These are phyloP conservation scores for Alaudala cheleensis DNA, from an alignment of 2,113 vertebrate genomes.

Conservation along the genomic window DNA sequence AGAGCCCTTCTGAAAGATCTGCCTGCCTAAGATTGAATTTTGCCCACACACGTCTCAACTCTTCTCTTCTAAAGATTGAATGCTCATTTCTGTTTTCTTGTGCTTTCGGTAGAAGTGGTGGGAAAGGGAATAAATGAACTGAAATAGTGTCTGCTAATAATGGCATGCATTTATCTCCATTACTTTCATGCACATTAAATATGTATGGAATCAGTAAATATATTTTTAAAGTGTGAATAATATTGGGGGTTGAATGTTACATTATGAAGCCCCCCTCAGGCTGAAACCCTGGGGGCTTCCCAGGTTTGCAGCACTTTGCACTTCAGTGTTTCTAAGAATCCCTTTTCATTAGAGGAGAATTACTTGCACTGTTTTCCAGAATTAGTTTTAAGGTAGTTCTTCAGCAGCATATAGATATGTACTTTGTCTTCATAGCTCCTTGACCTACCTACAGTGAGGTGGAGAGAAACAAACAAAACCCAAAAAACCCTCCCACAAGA, in stretches of 20 bases:
- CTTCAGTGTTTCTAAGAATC: background rate
- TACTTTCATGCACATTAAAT: background rate
- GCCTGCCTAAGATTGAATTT: background rate
- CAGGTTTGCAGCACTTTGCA: background rate
- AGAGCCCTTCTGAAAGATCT: background rate
- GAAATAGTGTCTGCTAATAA: background rate
- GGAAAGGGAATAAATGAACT: background rate
- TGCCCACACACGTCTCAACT: background rate
- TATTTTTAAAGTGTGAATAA: background rate
- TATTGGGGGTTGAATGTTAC: background rate
- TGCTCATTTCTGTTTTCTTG: background rate
- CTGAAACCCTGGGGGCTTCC: background rate
- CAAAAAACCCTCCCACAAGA: fast-evolving
- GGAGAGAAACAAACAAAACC: background rate
- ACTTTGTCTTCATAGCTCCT: background rate
- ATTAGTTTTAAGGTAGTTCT: background rate
- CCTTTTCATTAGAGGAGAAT: background rate
- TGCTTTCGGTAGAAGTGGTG: background rate
- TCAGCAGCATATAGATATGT: background rate
- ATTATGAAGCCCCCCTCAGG: background rate
- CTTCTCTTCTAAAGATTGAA: background rate
- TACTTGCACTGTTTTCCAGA: background rate
- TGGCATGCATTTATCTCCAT: background rate
- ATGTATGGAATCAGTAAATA: background rate
- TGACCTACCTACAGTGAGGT: background rate